A percentile compares a stretch with the other conserved stretches of the same genome.
Conservation (phyloP, 2,888 invertebrate genomes). For the Anoplius nigerrimus region DNA sequence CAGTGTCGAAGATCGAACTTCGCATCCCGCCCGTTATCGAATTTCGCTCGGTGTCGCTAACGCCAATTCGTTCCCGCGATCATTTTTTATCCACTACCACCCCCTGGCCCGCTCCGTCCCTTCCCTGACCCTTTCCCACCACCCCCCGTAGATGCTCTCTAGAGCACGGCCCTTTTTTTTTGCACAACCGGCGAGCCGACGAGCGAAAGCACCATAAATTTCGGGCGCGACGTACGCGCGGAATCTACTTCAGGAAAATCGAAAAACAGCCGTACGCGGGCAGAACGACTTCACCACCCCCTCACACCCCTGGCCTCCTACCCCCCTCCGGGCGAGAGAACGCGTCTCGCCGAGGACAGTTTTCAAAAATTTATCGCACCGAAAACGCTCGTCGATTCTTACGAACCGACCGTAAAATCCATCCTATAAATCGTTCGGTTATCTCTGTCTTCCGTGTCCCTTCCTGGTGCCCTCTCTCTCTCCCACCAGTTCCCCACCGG, state of each 20-base stretch:
- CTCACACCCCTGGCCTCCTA: neutral
- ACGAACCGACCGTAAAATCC: no score
- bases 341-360: conserved; percentile 1
- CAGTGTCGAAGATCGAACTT: conserved; percentile 6
- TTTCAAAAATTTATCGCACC: conserved; percentile 3
- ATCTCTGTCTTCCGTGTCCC: no score
- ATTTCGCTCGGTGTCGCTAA: neutral
- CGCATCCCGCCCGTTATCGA: neutral
- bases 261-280: conserved; percentile 1
- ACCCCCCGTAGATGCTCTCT: no score
- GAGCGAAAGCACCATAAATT: conserved; percentile 3
- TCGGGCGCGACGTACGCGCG: neutral
- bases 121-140: no score
- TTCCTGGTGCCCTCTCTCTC: neutral
- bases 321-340: neutral
- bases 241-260: neutral
- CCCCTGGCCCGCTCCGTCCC: no score
- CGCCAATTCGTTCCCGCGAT: neutral
- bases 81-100: neutral
- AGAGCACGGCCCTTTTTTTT: neutral
- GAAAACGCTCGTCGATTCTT: neutral
- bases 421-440: no score
- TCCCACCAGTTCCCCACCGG: neutral
- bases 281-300: neutral
- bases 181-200: neutral